Evolutionary conservation across 2,888 invertebrate species (phyloP).

Genomic region (Biston betularia): DNA sequence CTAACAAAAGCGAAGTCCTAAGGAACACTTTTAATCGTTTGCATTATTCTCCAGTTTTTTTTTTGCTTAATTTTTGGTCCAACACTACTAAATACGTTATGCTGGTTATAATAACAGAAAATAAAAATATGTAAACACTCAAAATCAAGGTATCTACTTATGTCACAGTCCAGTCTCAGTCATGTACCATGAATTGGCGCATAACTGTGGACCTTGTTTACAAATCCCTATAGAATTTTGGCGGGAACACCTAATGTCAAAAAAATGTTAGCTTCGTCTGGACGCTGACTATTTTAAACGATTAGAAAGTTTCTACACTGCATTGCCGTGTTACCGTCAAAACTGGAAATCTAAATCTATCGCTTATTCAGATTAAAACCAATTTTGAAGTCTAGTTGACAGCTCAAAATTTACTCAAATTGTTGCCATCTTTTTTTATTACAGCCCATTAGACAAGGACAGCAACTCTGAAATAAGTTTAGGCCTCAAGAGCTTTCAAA

Average conservation of each 20-base stretch:
- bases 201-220: not conserved
- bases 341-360: not conserved
- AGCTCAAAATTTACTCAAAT: not conserved
- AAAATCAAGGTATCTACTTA: not conserved
- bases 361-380: too few species aligned
- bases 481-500: too few species aligned
- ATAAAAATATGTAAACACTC: not conserved
- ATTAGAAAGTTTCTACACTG: too few species aligned
- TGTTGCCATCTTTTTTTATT: too few species aligned
- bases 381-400: too few species aligned
- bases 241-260: not conserved
- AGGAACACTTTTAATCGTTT: constrained; percentile 4
- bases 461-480: too few species aligned
- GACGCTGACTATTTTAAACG: too few species aligned
- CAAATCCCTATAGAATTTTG: not conserved
- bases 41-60: not conserved
- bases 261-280: too few species aligned
- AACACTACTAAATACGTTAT: not conserved
- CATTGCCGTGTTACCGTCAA: not conserved
- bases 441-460: too few species aligned
- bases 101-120: not conserved
- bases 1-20: not conserved
- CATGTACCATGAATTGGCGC: not conserved
- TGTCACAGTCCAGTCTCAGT: not conserved
- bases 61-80: constrained; percentile 6